Conservation (phyloP, 1,140 invertebrate species). For the Zaprionus camerounensis region DNA sequence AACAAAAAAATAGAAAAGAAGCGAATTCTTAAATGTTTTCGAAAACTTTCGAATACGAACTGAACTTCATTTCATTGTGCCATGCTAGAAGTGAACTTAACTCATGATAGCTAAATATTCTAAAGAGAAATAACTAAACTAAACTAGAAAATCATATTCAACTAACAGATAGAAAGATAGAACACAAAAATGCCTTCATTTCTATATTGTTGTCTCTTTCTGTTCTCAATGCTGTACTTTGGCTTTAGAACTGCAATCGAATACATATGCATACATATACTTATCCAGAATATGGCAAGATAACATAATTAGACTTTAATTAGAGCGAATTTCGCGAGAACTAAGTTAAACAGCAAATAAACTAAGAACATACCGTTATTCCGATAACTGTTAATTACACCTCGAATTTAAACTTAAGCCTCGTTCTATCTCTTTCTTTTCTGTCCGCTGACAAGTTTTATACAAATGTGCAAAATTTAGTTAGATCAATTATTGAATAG, state of each 20-base stretch:
- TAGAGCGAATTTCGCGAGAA: constrained; percentile 30
- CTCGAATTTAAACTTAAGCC: background rate
- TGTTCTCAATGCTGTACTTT: constrained; percentile 41
- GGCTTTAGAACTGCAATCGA: constrained; percentile 28
- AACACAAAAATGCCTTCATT: constrained; percentile 38
- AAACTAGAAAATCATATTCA: constrained; percentile 1
- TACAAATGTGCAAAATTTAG: constrained; percentile 41
- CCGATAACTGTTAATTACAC: constrained; percentile 10
- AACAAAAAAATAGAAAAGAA: constrained; percentile 9
- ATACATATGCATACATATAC: constrained; percentile 16
- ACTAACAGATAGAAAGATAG: background rate
- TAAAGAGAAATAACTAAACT: background rate
- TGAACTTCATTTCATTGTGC: constrained; percentile 38
- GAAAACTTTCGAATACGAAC: constrained; percentile 32
- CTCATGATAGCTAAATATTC: constrained; percentile 21
- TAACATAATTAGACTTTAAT: constrained; percentile 38
- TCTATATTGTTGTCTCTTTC: constrained; percentile 15
- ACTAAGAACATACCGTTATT: background rate
- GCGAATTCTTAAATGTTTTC: constrained; percentile 1
- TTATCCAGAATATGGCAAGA: constrained; percentile 26
- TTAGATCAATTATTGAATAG: constrained; percentile 36
- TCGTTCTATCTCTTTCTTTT: constrained; percentile 15
- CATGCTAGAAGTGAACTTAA: constrained; percentile 28
- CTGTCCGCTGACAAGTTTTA: constrained; percentile 30
- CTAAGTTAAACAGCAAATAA: background rate